These are phyloP conservation scores for Pangasianodon hypophthalmus DNA, from an alignment of 2,113 vertebrate genomes.

Conservation along the genomic window DNA sequence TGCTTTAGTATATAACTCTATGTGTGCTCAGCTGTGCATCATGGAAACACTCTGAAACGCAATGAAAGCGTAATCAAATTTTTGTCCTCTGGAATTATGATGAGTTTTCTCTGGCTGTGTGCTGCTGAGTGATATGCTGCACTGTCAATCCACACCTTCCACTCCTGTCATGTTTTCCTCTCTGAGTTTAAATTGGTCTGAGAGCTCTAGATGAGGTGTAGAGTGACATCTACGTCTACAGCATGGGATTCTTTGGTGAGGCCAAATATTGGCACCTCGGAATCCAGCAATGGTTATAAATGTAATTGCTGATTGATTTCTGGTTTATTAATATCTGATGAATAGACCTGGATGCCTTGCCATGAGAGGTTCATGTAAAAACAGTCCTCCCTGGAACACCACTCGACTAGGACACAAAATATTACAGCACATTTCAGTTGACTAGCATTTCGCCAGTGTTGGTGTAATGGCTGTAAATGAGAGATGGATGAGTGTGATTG, in stretches of 20 bases:
- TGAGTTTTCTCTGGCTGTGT: conserved; percentile 20
- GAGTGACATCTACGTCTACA: neutral
- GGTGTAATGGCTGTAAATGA: conserved; percentile 9
- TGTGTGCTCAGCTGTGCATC: conserved; percentile 25
- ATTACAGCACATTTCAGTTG: neutral
- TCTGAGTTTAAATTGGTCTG: neutral
- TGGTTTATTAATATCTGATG: conserved; percentile 29
- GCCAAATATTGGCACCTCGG: conserved; percentile 63
- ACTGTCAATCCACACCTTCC: conserved; percentile 5
- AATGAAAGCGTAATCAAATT: conserved; percentile 35
- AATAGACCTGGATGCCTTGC: conserved; percentile 53
- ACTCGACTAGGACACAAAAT: neutral
- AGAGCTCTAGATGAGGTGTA: neutral
- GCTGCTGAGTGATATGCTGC: conserved; percentile 22
- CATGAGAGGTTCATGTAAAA: conserved; percentile 58
- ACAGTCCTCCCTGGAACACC: conserved; percentile 17
- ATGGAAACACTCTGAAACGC: neutral
- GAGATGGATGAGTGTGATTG: conserved; percentile 25
- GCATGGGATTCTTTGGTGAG: conserved; percentile 7
- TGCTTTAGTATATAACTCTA: neutral
- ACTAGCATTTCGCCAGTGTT: neutral
- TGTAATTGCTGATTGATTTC: conserved; percentile 60
- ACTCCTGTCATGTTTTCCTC: neutral
- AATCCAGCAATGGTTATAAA: conserved; percentile 51
- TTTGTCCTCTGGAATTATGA: conserved; percentile 2